Evolutionary conservation across 2,888 invertebrate species (phyloP).

Genomic region (Hydrotaea diabolus): DNA sequence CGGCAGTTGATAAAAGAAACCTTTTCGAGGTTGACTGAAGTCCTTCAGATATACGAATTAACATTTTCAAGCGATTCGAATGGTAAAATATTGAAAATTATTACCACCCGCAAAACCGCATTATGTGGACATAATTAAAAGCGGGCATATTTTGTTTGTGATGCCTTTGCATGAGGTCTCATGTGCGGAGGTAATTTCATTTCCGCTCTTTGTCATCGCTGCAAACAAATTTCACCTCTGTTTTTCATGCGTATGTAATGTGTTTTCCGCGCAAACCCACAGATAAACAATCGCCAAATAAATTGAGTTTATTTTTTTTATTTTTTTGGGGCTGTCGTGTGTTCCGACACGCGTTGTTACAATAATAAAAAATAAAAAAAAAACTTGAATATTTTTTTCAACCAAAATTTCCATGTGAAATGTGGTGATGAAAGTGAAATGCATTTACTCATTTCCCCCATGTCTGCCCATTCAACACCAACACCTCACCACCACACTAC

Average conservation of each 20-base stretch:
- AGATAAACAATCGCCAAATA: slow-evolving; percentile 22
- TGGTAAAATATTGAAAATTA: slow-evolving; percentile 22
- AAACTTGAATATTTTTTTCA: neutral
- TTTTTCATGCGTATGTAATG: neutral
- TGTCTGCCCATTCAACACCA: too few relatives aligned
- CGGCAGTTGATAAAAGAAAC: neutral
- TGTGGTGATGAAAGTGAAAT: slow-evolving; percentile 55
- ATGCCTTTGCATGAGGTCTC: neutral
- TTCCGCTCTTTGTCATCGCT: neutral
- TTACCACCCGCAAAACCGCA: slow-evolving; percentile 11
- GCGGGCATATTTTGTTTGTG: neutral
- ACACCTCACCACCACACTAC: neutral
- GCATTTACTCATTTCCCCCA: slow-evolving; percentile 50
- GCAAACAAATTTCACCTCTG: slow-evolving; percentile 9
- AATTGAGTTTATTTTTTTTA: neutral
- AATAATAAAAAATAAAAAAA: slow-evolving; percentile 33
- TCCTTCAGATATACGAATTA: slow-evolving; percentile 37
- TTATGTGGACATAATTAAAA: neutral
- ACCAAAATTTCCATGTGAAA: slow-evolving; percentile 33
- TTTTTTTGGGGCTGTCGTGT: neutral
- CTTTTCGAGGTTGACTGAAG: slow-evolving; percentile 21
- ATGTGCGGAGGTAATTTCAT: slow-evolving; percentile 13
- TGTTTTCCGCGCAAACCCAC: neutral
- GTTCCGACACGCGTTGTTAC: slow-evolving; percentile 30
- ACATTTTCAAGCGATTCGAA: slow-evolving; percentile 48